phyloP scores from a whole-genome alignment of 2,113 vertebrate species.

The Pelobates fuscus region DNA sequence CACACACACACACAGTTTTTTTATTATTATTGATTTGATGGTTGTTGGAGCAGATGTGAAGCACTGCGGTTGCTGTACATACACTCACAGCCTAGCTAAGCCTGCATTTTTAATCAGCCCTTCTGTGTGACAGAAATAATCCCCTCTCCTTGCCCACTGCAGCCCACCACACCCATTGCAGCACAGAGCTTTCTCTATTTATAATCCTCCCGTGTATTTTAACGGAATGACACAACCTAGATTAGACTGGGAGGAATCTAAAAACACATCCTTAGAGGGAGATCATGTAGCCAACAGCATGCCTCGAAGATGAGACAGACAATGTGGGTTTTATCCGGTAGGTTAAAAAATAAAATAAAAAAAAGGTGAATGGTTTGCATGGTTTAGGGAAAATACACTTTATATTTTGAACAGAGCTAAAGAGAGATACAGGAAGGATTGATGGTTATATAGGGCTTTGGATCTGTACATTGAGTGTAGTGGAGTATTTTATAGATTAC shows the following conservation, averaged over 20 bases:
- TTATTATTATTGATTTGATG: too few relatives aligned
- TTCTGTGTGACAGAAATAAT: neutral
- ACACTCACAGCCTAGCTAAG: neutral
- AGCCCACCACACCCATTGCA: constrained; percentile 12
- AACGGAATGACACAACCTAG: neutral
- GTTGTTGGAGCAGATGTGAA: neutral
- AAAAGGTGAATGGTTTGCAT: too few relatives aligned
- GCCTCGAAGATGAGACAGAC: too few relatives aligned
- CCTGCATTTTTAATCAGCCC: neutral
- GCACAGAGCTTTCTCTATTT: constrained; percentile 12
- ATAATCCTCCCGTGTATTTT: constrained; percentile 1
- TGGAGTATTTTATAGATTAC: too few relatives aligned
- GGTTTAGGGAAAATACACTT: too few relatives aligned
- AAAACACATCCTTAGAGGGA: neutral
- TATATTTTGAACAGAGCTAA: too few relatives aligned
- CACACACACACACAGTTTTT: too few relatives aligned
- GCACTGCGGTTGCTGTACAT: neutral
- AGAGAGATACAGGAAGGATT: too few relatives aligned
- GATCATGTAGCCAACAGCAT: neutral
- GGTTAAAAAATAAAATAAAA: too few relatives aligned
- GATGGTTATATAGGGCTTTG: too few relatives aligned
- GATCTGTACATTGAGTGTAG: too few relatives aligned
- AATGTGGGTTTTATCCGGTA: too few relatives aligned
- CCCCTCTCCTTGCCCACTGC: neutral
- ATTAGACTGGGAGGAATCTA: neutral